Evolutionary conservation across 2,113 vertebrate species (phyloP), one percentile per base, ranked within the genome.

Genomic region (Aepyceros melampus): DNA sequence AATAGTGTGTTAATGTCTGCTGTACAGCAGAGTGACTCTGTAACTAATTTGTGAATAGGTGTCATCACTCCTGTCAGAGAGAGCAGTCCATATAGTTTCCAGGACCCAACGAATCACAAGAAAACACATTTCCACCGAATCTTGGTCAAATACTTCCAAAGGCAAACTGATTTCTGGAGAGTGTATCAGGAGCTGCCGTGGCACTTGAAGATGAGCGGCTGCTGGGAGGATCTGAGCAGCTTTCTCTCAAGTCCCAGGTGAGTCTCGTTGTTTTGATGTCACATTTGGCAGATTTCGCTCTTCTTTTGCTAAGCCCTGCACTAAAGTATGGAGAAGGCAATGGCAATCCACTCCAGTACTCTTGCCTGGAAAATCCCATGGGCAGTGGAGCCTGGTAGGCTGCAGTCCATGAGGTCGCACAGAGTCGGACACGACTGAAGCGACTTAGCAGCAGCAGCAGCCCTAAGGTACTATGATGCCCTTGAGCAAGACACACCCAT

Each of bases 191-290:
- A 98, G 45, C 25, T 98, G 9, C 98, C 97, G 0, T 95, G 98
- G 98, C 74, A 97, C 12, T 43, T 98, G 71, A 94, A 96, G 91
- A 98, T 95, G 97, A 97, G 81, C 0, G 31, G 96, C 36, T 97
- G 55, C 79, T 89, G 64, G 87, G 45, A 6, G 29, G 74, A 40
- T 7, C 82, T 98, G 43, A 94, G 93, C 47, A 21, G 17, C 86
- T 97, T 98, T 58, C 97, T 98, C 81, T 91, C 95, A 7, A 98
- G 90, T 94, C 55, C 74, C 0, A 89, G 64, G 95, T 98, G 71
- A 92, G 76, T 67, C 76, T 78, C 5, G 7, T 53, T 1, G 49
- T 82, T 81, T 29, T 84, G 13, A 15, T 23, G 17, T 53, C 19
- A 6, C 16, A 12, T 95, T 36, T 15, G 19, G 25, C 53, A 55